Conservation (phyloP, 2,113 vertebrate species). For the Oncorhynchus tshawytscha region DNA sequence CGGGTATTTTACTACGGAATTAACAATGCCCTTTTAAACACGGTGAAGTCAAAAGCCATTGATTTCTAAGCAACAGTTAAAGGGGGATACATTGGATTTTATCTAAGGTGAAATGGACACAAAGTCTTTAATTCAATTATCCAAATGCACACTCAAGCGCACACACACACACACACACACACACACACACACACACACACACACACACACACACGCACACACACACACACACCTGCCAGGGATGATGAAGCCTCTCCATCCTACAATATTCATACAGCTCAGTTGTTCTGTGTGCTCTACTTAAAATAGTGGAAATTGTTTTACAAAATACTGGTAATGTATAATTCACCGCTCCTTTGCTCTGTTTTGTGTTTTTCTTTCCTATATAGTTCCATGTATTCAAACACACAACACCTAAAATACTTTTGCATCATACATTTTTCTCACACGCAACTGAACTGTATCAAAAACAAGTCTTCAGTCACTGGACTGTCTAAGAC, state of each 20-base stretch:
- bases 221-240: neutral
- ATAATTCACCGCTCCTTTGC: conserved; percentile 52
- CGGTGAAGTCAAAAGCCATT: neutral
- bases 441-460: no score
- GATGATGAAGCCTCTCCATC: conserved; percentile 35
- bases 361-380: conserved; percentile 27
- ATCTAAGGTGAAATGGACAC: no score
- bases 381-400: conserved; percentile 16
- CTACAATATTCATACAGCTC: conserved; percentile 63
- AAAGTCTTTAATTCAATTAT: no score
- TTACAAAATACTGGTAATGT: conserved; percentile 55
- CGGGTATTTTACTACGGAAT: neutral
- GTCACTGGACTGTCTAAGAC: no score
- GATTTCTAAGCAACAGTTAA: no score
- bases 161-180: conserved; percentile 3
- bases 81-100: no score
- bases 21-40: neutral
- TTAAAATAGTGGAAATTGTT: conserved; percentile 49
- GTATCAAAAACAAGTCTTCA: no score
- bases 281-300: conserved; percentile 50
- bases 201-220: conserved; percentile 2
- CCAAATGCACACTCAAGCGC: neutral
- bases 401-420: neutral
- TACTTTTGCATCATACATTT: neutral
- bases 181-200: conserved; percentile 6